phyloP scores from a whole-genome alignment of 2,113 vertebrate genomes.

The Stegostoma tigrinum region DNA sequence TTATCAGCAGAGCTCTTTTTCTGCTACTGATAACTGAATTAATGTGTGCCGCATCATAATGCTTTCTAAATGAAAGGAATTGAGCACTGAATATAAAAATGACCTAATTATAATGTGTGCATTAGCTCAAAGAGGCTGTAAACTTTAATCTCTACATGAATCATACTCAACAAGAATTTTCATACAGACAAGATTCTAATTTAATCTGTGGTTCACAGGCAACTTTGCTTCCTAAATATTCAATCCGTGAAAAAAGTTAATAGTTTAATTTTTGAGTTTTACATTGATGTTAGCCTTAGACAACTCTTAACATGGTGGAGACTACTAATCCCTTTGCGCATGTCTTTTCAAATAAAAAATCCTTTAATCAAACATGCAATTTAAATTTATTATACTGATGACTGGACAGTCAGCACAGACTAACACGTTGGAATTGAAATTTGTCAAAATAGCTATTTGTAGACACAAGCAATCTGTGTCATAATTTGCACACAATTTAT shows the following conservation, averaged over 20 bases:
- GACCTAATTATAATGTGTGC: slow-evolving; percentile 32
- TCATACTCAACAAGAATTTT: slow-evolving; percentile 27
- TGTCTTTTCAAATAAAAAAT: neutral
- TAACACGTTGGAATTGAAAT: neutral
- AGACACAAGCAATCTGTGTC: neutral
- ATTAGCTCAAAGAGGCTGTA: slow-evolving; percentile 19
- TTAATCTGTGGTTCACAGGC: neutral
- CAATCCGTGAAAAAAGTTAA: neutral
- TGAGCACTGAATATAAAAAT: slow-evolving; percentile 25
- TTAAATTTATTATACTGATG: neutral
- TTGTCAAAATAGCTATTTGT: neutral
- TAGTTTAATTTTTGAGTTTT: neutral
- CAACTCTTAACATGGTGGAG: neutral
- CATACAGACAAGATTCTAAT: slow-evolving; percentile 25
- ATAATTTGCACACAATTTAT: neutral
- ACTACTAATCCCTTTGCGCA: neutral
- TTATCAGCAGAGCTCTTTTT: neutral
- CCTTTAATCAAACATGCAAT: neutral
- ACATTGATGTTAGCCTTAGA: neutral
- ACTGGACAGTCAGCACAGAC: neutral
- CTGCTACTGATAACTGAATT: slow-evolving; percentile 24
- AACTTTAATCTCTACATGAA: slow-evolving; percentile 34
- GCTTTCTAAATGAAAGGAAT: slow-evolving; percentile 34
- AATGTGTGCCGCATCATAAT: slow-evolving; percentile 18
- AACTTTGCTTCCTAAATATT: neutral